Percentiles rank a stretch among this genome's conserved stretches.
phyloP scores from a whole-genome alignment of 92 coral and sea anemone species.

The Parazoanthus swiftii region DNA sequence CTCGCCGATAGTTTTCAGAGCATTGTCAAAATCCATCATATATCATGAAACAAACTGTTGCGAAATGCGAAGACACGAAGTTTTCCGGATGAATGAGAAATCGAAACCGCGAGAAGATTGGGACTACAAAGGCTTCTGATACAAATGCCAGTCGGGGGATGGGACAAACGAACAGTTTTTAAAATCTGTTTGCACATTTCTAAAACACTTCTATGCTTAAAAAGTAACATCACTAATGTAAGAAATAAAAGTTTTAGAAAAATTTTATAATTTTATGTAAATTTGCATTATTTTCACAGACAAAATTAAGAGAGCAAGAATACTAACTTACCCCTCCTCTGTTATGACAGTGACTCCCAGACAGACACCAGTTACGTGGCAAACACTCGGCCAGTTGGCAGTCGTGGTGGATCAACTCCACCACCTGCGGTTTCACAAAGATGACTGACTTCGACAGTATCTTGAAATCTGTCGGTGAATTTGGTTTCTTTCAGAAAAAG shows the following conservation, averaged over 20 bases:
- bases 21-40: slow-evolving; percentile 84
- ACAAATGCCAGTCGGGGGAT: neutral
- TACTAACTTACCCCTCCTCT: neutral
- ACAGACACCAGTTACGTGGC: slow-evolving; percentile 1
- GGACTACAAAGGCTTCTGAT: slow-evolving; percentile 10
- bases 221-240: neutral
- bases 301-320: neutral
- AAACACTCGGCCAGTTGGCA: neutral
- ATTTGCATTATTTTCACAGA: neutral
- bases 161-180: neutral
- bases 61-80: neutral
- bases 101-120: neutral
- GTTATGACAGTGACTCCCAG: neutral
- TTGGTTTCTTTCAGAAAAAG: slow-evolving; percentile 62
- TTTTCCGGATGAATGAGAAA: neutral
- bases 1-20: slow-evolving; percentile 69
- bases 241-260: neutral
- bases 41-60: slow-evolving; percentile 41
- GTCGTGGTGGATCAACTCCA: no score
- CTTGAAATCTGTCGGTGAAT: slow-evolving; percentile 62
- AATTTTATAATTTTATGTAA: no score
- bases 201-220: neutral
- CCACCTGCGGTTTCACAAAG: neutral
- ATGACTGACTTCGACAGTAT: slow-evolving; percentile 62
- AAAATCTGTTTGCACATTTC: neutral